Percentiles rank a stretch among this genome's conserved stretches.
These are phyloP conservation scores for Hyperoplus immaculatus DNA, from an alignment of 2,797 vertebrate genomes.

Conservation along the genomic window DNA sequence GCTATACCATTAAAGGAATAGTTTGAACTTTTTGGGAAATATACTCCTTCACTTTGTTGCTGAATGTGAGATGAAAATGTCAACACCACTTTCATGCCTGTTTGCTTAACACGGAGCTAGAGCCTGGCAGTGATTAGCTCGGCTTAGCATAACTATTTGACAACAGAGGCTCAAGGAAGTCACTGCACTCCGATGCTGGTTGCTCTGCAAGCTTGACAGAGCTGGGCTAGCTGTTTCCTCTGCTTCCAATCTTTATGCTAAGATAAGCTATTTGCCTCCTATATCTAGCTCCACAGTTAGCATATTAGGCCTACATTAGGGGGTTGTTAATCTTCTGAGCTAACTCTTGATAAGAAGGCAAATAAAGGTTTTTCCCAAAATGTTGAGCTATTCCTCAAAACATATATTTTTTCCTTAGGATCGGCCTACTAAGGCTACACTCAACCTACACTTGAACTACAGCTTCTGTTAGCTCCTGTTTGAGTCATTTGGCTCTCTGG, in stretches of 20 bases:
- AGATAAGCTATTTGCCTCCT: background rate
- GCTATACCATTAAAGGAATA: background rate
- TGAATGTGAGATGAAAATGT: conserved; percentile 15
- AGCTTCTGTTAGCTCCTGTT: background rate
- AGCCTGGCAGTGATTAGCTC: background rate
- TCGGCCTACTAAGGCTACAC: background rate
- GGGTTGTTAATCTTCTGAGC: background rate
- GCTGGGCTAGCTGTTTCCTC: background rate
- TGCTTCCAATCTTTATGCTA: background rate
- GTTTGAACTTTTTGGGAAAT: background rate
- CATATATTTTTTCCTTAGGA: background rate
- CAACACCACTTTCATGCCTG: background rate
- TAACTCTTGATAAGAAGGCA: background rate
- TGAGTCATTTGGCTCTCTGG: background rate
- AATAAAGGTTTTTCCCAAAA: background rate
- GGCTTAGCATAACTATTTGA: background rate
- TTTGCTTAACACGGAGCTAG: background rate
- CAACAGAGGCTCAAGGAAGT: background rate
- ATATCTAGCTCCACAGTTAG: background rate
- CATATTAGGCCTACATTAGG: too few species aligned
- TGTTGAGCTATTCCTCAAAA: background rate
- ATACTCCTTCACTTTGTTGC: background rate
- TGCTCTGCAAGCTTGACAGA: background rate
- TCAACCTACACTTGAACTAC: background rate
- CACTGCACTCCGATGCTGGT: background rate